These are phyloP conservation scores for Sminthurides bifidus DNA, from an alignment of 1,140 invertebrate species.

Conservation along the genomic window DNA sequence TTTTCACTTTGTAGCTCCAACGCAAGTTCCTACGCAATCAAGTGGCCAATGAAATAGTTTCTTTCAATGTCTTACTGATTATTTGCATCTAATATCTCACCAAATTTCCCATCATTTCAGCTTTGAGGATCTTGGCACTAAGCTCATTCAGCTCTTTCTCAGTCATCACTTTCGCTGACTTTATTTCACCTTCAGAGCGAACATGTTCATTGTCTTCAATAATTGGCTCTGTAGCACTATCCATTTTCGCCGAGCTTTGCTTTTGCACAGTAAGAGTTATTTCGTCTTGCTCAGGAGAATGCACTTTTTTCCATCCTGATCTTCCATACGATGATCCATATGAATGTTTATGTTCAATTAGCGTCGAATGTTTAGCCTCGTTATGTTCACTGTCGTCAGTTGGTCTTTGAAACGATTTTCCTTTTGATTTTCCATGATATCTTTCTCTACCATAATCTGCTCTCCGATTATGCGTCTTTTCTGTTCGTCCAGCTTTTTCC, in stretches of 20 bases:
- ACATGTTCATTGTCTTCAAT: conserved; percentile 12
- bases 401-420: conserved; percentile 6
- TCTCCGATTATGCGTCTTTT: no score
- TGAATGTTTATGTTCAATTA: no score
- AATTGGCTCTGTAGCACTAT: conserved; percentile 9
- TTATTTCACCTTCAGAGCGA: background rate
- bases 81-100: conserved; percentile 35
- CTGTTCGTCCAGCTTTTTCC: conserved; percentile 32
- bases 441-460: no score
- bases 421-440: no score
- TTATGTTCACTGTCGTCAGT: conserved; percentile 6
- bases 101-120: conserved; percentile 73
- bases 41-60: no score
- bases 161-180: conserved; percentile 39
- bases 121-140: conserved; percentile 76
- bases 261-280: no score
- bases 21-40: conserved; percentile 46
- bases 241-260: background rate
- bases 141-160: conserved; percentile 78
- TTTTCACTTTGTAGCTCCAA: conserved; percentile 60
- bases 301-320: no score
- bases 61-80: no score
- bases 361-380: no score
- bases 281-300: no score
- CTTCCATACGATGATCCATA: no score